Conservation (phyloP, 2,888 invertebrate species). For the Andrena chrysosceles region DNA sequence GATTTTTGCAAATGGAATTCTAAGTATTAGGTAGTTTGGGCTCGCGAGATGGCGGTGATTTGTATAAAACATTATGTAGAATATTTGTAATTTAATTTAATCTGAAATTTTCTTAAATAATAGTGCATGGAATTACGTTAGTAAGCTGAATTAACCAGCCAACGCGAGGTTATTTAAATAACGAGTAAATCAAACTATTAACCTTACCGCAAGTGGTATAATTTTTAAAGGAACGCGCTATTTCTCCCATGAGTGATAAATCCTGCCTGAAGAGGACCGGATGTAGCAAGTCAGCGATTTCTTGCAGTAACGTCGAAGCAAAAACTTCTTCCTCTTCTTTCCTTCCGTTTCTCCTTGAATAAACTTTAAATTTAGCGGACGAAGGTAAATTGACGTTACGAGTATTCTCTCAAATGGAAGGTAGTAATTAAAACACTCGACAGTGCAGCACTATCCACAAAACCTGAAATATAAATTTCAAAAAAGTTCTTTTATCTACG, state of each 20-base stretch:
- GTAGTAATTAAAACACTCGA: neutral
- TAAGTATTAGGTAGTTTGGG: no score
- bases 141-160: no score
- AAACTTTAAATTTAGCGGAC: slow-evolving; percentile 39
- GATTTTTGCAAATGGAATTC: no score
- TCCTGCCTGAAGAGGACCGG: slow-evolving; percentile 45
- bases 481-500: no score
- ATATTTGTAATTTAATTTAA: neutral
- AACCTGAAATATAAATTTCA: neutral
- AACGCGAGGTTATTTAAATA: neutral
- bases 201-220: slow-evolving; percentile 29
- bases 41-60: neutral
- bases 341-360: slow-evolving; percentile 26
- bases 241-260: slow-evolving; percentile 54
- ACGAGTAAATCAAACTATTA: neutral
- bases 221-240: slow-evolving; percentile 49
- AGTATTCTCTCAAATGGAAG: neutral
- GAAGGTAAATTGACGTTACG: slow-evolving; percentile 25
- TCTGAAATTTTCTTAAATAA: neutral
- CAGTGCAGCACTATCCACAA: neutral
- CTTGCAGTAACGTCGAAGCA: slow-evolving; percentile 56
- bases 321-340: slow-evolving; percentile 56
- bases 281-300: slow-evolving; percentile 71
- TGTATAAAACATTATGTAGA: neutral
- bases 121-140: neutral